These are phyloP conservation scores for Perizoma affinitatum DNA, from an alignment of 2,888 invertebrate genomes.

Conservation along the genomic window DNA sequence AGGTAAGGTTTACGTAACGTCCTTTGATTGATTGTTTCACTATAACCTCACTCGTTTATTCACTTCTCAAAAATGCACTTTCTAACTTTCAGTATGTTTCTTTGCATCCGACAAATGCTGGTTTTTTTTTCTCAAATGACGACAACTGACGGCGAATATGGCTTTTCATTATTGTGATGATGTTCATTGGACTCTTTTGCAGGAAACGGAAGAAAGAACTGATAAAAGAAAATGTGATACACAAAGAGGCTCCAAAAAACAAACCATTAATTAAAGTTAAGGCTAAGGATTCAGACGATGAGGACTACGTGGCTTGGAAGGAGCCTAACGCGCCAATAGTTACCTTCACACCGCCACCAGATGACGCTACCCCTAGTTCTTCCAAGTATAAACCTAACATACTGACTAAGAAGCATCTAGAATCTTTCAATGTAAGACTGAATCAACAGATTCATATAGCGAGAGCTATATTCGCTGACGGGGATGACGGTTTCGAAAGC, in stretches of 20 bases:
- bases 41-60: no score
- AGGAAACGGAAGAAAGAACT: conserved; percentile 76
- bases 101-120: no score
- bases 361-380: conserved; percentile 60
- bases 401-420: conserved; percentile 75
- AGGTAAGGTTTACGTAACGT: conserved; percentile 50
- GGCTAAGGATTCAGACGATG: conserved; percentile 78
- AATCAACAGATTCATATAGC: conserved; percentile 55
- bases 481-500: conserved; percentile 94
- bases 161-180: no score
- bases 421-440: conserved; percentile 72
- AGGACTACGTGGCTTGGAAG: conserved; percentile 79
- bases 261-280: conserved; percentile 65
- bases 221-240: conserved; percentile 64
- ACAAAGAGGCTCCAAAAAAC: conserved; percentile 60
- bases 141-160: no score
- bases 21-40: no score
- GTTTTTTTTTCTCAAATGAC: no score
- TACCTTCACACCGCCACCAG: conserved; percentile 75
- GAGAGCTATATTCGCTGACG: conserved; percentile 68
- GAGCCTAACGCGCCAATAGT: conserved; percentile 75
- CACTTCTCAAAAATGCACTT: no score
- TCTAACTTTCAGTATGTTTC: no score
- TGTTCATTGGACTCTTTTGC: conserved; percentile 37
- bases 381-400: conserved; percentile 66